Evolutionary conservation across 2,888 invertebrate species (phyloP).

Genomic region (Leptinotarsa rubiginosa): DNA sequence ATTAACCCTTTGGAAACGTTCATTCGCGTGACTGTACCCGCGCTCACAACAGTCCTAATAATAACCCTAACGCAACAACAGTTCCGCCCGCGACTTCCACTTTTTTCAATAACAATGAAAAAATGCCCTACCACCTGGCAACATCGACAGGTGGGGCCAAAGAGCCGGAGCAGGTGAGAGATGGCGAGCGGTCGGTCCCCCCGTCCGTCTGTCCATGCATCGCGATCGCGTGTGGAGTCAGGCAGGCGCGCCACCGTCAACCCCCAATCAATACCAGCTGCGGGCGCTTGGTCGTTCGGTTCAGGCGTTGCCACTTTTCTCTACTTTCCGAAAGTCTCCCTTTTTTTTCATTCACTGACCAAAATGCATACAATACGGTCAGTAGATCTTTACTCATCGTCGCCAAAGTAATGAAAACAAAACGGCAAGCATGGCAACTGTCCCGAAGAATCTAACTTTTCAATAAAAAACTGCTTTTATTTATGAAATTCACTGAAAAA

Average conservation of each 20-base stretch:
- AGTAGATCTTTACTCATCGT: no score
- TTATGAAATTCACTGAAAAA: no score
- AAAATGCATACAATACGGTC: no score
- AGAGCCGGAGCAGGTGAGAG: conserved; percentile 39
- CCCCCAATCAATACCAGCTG: conserved; percentile 62
- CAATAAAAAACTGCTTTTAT: no score
- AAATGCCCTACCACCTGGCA: conserved; percentile 27
- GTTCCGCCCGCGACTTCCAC: neutral
- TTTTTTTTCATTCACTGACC: neutral
- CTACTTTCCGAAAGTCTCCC: neutral
- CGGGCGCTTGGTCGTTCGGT: conserved; percentile 63
- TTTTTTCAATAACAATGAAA: conserved; percentile 15
- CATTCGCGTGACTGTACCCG: neutral
- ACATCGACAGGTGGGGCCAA: conserved; percentile 27
- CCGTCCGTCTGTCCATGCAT: conserved; percentile 54
- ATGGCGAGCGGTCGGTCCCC: conserved; percentile 33
- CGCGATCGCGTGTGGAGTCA: conserved; percentile 65
- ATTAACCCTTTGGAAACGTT: neutral
- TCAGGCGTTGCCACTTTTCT: conserved; percentile 33
- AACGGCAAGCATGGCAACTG: no score
- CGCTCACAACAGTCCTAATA: conserved; percentile 22
- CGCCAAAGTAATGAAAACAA: no score
- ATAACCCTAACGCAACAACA: conserved; percentile 18
- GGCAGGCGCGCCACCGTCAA: conserved; percentile 59
- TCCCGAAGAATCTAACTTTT: no score